Conservation (phyloP, 2,113 vertebrate genomes). For the Cavia porcellus region DNA sequence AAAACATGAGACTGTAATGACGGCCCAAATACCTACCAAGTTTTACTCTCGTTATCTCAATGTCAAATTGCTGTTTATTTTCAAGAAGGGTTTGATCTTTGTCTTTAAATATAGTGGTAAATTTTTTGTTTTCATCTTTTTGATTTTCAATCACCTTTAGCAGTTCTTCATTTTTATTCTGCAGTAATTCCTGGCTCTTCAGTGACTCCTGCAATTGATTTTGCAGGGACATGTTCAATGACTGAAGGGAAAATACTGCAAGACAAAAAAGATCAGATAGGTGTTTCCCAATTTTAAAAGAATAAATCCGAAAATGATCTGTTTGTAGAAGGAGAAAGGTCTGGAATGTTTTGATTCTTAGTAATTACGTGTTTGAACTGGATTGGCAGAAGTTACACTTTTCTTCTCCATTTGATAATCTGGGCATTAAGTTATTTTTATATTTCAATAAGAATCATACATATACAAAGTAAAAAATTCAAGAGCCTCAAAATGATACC, state of each 20-base stretch:
- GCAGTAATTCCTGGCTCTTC: constrained; percentile 89
- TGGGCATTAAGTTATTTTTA: neutral
- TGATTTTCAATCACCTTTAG: constrained; percentile 88
- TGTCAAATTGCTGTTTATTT: constrained; percentile 88
- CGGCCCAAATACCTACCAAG: constrained; percentile 87
- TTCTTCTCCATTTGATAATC: constrained; percentile 16
- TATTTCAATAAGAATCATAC: constrained; percentile 14
- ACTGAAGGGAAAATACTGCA: constrained; percentile 89
- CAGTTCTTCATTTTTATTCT: constrained; percentile 90
- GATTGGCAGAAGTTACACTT: neutral
- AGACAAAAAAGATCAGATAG: constrained; percentile 67
- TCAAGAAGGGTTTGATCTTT: constrained; percentile 89
- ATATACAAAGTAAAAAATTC: constrained; percentile 37
- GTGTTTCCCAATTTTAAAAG: neutral
- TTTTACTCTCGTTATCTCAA: constrained; percentile 86
- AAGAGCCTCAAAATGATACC: neutral
- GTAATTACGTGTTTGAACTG: neutral
- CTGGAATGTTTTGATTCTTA: constrained; percentile 31
- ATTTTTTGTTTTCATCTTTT: constrained; percentile 87
- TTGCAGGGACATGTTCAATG: constrained; percentile 90
- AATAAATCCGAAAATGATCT: constrained; percentile 44
- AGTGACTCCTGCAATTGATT: constrained; percentile 89
- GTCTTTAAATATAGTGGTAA: constrained; percentile 86
- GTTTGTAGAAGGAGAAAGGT: constrained; percentile 12
- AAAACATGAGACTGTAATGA: constrained; percentile 33